These are phyloP conservation scores for Fregata magnificens DNA, from an alignment of 2,113 vertebrate genomes.

Conservation along the genomic window DNA sequence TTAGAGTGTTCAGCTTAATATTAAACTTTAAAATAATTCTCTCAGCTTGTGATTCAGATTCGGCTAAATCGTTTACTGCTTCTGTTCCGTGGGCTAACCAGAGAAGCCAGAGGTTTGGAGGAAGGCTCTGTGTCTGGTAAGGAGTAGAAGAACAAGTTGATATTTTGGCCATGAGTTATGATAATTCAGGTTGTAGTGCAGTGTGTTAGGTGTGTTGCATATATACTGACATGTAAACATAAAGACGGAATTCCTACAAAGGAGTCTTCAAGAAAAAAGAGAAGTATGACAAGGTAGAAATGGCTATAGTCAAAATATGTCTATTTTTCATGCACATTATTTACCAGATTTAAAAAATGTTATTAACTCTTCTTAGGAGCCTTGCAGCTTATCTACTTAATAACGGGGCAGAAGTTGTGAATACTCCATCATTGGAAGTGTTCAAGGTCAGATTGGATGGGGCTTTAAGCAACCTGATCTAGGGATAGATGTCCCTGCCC, in stretches of 20 bases:
- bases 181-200: not conserved
- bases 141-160: not conserved
- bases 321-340: not conserved
- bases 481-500: not conserved
- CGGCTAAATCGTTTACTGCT: conserved; percentile 75
- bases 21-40: not conserved
- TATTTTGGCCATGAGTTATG: not conserved
- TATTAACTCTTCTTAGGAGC: not conserved
- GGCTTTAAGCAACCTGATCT: not conserved
- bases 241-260: not conserved
- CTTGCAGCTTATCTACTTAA: not conserved
- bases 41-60: conserved; percentile 76
- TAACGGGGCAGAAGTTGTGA: not conserved
- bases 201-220: not conserved
- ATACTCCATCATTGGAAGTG: not conserved
- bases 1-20: not conserved
- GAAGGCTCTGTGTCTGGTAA: conserved; percentile 38
- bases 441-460: not conserved
- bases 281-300: not conserved
- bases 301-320: not conserved
- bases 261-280: not conserved
- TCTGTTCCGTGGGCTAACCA: conserved; percentile 64
- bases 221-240: not conserved
- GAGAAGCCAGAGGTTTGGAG: not conserved
- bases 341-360: not conserved